Percentiles rank a stretch among this genome's conserved stretches.
phyloP scores from a whole-genome alignment of 2,113 vertebrate species.

The Galemys pyrenaicus region DNA sequence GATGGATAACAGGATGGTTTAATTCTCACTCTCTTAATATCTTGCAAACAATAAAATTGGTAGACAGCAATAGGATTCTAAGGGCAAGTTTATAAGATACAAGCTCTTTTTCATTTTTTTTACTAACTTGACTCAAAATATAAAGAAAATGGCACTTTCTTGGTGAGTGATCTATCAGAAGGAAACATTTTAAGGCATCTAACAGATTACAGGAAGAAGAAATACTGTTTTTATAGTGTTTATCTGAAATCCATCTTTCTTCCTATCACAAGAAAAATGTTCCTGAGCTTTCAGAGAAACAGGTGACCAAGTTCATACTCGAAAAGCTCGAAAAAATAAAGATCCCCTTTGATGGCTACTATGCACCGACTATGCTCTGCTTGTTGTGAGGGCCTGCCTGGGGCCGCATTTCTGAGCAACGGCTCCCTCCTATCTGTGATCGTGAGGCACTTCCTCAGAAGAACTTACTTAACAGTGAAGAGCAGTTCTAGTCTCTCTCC shows the following conservation, averaged over 20 bases:
- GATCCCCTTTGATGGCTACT: accelerated
- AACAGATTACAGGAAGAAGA: background rate
- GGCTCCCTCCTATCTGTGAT: background rate
- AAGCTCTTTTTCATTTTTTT: background rate
- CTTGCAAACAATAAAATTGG: background rate
- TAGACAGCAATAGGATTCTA: background rate
- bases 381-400: background rate
- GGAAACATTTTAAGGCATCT: background rate
- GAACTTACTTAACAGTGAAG: background rate
- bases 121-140: background rate
- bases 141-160: background rate
- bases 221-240: background rate
- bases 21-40: background rate
- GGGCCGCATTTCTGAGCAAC: background rate
- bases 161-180: background rate
- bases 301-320: background rate
- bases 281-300: background rate
- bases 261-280: background rate
- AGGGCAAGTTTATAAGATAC: background rate
- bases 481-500: background rate
- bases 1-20: background rate
- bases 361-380: too few relatives aligned
- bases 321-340: background rate
- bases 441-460: background rate
- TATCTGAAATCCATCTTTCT: background rate